Evolutionary conservation across 2,797 vertebrate genomes (phyloP), one percentile per base, ranked within the genome.

Genomic region (Falco concolor): DNA sequence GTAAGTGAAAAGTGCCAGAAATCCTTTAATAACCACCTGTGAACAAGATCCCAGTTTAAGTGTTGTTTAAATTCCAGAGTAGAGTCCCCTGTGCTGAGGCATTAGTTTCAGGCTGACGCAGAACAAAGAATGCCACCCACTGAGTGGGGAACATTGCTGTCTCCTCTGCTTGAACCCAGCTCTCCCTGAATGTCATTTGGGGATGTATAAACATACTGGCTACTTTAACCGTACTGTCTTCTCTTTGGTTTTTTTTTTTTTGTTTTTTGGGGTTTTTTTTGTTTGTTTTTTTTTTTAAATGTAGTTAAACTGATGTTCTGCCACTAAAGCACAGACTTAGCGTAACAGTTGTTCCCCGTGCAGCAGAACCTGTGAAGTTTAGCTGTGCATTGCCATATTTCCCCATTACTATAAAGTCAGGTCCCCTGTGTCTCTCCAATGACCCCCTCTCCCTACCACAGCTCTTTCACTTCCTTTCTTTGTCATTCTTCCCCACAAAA

Each of bases 391-490:
- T 77, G 69, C 78, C 44, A 6, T 10, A 5, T 77, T 52, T 80
- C 72, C 53, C 25, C 22, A 4, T 28, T 64, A 30, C 59, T 32
- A 1, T 14, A 13, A 38, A 75, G 9, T 52, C 65, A 49, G 70
- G 42, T 45, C 44, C 52, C 64, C 70, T 12, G 40, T 2, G 9
- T 28, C 77, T 84, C 90, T 91, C 44, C 83, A 49, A 3, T 2
- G 25, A 54, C 50, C 42, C 72, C 42, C 21, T 81, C 50, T 84
- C 84, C 84, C 65, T 69, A 3, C 77, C 57, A 54, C 74, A 60
- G 90, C 40, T 23, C 56, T 96, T 95, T 95, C 76, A 79, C 88
- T 97, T 97, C 93, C 91, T 88, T 91, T 59, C 85, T 86, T 76
- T 84, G 63, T 89, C 53, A 22, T 73, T 90, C 83, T 81, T 61